Conservation (phyloP, 2,797 vertebrate species). For the Melanotaenia pygmaea region DNA sequence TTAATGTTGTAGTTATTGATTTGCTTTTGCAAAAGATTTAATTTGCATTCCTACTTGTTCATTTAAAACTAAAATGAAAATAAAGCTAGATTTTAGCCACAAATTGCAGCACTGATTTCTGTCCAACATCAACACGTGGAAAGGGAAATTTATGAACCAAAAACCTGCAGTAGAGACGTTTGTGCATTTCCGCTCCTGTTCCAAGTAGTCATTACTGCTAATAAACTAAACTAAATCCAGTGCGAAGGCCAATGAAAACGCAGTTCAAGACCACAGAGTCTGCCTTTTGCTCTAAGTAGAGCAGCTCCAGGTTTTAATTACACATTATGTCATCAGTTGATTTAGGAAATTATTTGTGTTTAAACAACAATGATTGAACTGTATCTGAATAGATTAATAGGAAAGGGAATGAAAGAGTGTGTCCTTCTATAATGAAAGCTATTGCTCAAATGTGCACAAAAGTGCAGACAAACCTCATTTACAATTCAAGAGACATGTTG, state of each 20-base stretch:
- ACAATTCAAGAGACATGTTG: slow-evolving; percentile 17
- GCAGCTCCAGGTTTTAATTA: slow-evolving; percentile 20
- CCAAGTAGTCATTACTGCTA: slow-evolving; percentile 46
- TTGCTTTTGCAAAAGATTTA: background rate
- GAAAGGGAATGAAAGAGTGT: background rate
- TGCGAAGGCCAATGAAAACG: slow-evolving; percentile 40
- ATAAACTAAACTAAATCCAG: slow-evolving; percentile 41
- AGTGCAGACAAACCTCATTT: background rate
- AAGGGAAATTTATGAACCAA: slow-evolving; percentile 29
- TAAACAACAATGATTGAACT: slow-evolving; percentile 9
- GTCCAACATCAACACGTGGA: slow-evolving; percentile 24
- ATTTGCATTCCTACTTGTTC: slow-evolving; percentile 16
- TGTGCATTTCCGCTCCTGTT: slow-evolving; percentile 32
- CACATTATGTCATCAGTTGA: slow-evolving; percentile 26
- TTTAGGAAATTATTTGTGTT: slow-evolving; percentile 31
- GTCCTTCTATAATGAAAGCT: background rate
- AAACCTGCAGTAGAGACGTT: slow-evolving; percentile 31
- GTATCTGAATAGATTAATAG: background rate
- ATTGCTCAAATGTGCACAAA: background rate
- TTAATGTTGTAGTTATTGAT: background rate
- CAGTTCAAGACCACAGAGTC: slow-evolving; percentile 41
- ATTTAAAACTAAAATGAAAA: slow-evolving; percentile 20
- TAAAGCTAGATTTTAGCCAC: slow-evolving; percentile 1
- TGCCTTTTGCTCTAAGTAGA: slow-evolving; percentile 21
- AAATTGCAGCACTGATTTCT: slow-evolving; percentile 20